Evolutionary conservation across 2,113 vertebrate species (phyloP).

Genomic region (Malurus elegans): DNA sequence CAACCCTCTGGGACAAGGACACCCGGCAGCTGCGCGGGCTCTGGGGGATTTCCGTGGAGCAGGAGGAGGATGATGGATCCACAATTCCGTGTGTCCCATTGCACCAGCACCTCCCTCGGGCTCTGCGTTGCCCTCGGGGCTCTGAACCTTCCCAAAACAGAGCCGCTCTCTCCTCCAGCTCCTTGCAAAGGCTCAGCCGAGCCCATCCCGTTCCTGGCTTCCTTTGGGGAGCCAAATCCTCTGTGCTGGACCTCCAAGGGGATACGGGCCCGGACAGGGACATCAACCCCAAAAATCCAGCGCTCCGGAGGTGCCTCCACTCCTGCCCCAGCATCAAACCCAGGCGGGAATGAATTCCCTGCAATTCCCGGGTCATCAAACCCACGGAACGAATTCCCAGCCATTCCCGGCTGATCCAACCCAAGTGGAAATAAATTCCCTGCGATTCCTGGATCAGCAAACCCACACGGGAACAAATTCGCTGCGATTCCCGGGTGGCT

Average conservation of each 20-base stretch:
- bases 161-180: background rate
- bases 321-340: background rate
- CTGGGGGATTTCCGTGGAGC: background rate
- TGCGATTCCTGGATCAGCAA: no score
- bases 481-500: rapidly evolving
- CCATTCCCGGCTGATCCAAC: no score
- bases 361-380: no score
- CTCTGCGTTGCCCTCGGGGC: rapidly evolving
- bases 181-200: background rate
- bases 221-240: background rate
- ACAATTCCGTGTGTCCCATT: rapidly evolving
- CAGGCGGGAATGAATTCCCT: rapidly evolving
- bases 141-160: rapidly evolving
- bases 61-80: background rate
- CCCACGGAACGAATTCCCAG: no score
- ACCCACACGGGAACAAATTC: rapidly evolving
- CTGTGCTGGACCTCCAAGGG: rapidly evolving
- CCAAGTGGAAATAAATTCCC: no score
- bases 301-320: background rate
- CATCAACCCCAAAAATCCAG: background rate
- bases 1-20: background rate
- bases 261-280: background rate
- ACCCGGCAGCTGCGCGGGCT: rapidly evolving
- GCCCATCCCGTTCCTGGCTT: rapidly evolving
- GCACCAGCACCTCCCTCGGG: background rate